phyloP scores from a whole-genome alignment of 37 sponge, comb jelly and placozoan species.

The Geodia barretti region DNA sequence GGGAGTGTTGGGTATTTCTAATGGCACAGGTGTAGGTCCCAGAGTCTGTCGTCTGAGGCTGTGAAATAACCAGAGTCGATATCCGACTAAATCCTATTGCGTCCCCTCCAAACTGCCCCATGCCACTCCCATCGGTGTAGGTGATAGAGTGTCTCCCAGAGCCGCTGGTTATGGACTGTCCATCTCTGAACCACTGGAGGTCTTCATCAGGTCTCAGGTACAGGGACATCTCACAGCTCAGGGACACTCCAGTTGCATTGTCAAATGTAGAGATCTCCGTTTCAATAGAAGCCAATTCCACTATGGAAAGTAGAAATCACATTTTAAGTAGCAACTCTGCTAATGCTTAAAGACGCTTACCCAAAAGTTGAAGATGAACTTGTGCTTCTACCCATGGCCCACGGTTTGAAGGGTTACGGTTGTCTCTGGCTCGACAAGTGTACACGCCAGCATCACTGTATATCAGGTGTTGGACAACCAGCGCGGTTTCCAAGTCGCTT shows the following conservation, averaged over 20 bases:
- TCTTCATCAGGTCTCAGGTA: slow-evolving; percentile 34
- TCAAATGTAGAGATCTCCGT: not conserved
- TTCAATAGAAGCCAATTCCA: not conserved
- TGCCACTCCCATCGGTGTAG: not conserved
- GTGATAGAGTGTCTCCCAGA: not conserved
- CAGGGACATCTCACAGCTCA: slow-evolving; percentile 49
- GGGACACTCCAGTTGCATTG: not conserved
- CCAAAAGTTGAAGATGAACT: not conserved
- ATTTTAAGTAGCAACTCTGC: not conserved
- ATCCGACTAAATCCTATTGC: not conserved
- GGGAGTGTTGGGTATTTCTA: slow-evolving; percentile 11
- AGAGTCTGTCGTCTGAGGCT: slow-evolving; percentile 32
- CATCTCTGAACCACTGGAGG: slow-evolving; percentile 35
- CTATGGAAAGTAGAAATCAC: not conserved
- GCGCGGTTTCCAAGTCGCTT: not conserved
- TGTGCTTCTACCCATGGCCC: not conserved
- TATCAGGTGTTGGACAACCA: slow-evolving; percentile 1
- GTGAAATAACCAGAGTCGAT: slow-evolving; percentile 21
- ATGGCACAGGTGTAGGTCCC: slow-evolving; percentile 53
- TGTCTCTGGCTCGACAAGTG: slow-evolving; percentile 9
- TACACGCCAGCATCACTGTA: slow-evolving; percentile 31
- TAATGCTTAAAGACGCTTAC: slow-evolving; percentile 7
- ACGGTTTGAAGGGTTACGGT: not conserved
- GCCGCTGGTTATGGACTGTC: not conserved
- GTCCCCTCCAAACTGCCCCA: slow-evolving; percentile 8